These are phyloP conservation scores for Chymomyza costata DNA, from an alignment of 1,140 invertebrate species.

Conservation along the genomic window DNA sequence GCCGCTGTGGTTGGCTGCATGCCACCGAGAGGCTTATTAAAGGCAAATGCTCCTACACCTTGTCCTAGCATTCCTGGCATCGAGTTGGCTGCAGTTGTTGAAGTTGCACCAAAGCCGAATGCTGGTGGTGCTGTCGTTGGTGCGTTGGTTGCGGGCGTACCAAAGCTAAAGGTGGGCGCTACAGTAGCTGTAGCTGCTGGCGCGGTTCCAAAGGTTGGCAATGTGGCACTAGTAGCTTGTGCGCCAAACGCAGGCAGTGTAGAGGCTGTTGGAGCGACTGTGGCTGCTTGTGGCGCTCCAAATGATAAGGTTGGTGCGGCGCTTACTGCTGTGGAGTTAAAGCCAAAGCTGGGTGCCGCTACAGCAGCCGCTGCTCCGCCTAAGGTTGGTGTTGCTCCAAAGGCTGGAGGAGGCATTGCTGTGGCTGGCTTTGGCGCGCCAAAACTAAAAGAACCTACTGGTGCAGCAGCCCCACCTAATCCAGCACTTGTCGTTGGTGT, in stretches of 20 bases:
- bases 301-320: slow-evolving; percentile 32
- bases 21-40: slow-evolving; percentile 38
- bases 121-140: slow-evolving; percentile 45
- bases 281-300: slow-evolving; percentile 22
- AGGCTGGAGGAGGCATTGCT: slow-evolving; percentile 35
- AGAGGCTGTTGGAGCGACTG: not conserved
- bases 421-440: slow-evolving; percentile 45
- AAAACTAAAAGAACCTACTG: slow-evolving; percentile 49
- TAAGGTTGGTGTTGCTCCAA: slow-evolving; percentile 43
- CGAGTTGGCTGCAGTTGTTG: slow-evolving; percentile 21
- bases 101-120: slow-evolving; percentile 19
- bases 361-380: slow-evolving; percentile 12
- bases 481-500: slow-evolving; percentile 38
- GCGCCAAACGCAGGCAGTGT: slow-evolving; percentile 5
- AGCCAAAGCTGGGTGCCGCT: slow-evolving; percentile 16
- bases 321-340: slow-evolving; percentile 4
- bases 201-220: slow-evolving; percentile 11
- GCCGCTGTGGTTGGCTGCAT: slow-evolving; percentile 47
- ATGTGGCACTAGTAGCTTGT: slow-evolving; percentile 8
- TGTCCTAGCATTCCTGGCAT: slow-evolving; percentile 26
- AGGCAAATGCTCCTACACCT: slow-evolving; percentile 46
- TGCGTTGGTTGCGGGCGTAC: slow-evolving; percentile 23
- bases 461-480: slow-evolving; percentile 29
- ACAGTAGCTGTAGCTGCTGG: slow-evolving; percentile 43
- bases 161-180: slow-evolving; percentile 47